Evolutionary conservation across 2,888 invertebrate genomes (phyloP).

Genomic region (Carcina quercana): DNA sequence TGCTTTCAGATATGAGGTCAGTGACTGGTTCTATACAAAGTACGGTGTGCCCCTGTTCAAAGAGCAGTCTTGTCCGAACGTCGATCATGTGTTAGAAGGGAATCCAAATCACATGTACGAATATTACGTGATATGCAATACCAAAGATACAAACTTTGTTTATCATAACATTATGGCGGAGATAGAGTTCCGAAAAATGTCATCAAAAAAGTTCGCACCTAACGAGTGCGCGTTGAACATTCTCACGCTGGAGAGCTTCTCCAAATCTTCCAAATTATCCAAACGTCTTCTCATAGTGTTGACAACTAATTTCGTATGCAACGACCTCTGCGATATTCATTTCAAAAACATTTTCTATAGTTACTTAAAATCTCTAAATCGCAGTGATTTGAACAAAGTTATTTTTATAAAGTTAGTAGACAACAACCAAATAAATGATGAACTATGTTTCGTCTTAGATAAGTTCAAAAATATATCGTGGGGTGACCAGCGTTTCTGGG

Average conservation of each 20-base stretch:
- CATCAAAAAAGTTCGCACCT: conserved; percentile 81
- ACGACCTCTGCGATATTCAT: conserved; percentile 63
- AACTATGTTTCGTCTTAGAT: conserved; percentile 60
- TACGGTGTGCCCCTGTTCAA: conserved; percentile 86
- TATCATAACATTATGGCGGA: conserved; percentile 81
- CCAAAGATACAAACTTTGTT: conserved; percentile 83
- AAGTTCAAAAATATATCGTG: conserved; percentile 80
- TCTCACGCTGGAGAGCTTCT: conserved; percentile 67
- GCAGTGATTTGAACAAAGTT: conserved; percentile 62
- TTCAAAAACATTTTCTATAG: conserved; percentile 68
- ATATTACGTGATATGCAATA: conserved; percentile 90
- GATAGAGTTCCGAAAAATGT: conserved; percentile 80
- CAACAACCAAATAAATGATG: conserved; percentile 64
- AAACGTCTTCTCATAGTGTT: conserved; percentile 73
- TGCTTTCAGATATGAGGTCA: conserved; percentile 84
- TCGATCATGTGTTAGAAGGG: conserved; percentile 77
- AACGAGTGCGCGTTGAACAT: conserved; percentile 79
- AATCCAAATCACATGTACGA: conserved; percentile 85
- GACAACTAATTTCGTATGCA: conserved; percentile 73
- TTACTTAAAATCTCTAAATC: conserved; percentile 62
- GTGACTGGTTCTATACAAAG: conserved; percentile 85
- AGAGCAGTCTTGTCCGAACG: conserved; percentile 77
- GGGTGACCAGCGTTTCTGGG: conserved; percentile 90
- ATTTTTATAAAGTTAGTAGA: conserved; percentile 64
- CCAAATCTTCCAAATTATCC: conserved; percentile 62